phyloP scores from a whole-genome alignment of 2,113 vertebrate species.

The Apodemus speciosus region DNA sequence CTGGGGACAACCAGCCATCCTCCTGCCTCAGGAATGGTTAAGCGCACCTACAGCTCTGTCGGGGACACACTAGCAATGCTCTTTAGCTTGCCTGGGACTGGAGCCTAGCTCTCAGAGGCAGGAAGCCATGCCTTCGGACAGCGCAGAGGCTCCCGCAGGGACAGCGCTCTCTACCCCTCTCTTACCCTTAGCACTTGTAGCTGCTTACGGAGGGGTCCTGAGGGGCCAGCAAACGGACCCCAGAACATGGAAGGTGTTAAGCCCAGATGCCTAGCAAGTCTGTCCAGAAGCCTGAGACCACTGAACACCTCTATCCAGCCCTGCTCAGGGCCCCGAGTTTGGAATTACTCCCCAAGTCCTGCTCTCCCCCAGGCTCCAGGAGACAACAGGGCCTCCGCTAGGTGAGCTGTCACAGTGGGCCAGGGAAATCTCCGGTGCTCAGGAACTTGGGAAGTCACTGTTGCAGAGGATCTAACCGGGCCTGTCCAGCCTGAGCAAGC shows the following conservation, averaged over 20 bases:
- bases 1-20: not conserved
- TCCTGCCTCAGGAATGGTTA: not conserved
- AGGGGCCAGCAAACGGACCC: not conserved
- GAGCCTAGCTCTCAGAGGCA: not conserved
- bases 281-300: not conserved
- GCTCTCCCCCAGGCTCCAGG: not conserved
- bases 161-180: not conserved
- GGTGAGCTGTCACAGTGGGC: not conserved
- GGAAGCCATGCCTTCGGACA: not conserved
- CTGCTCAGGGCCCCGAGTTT: not conserved
- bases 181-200: not conserved
- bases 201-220: not conserved
- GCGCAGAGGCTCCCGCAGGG: not conserved
- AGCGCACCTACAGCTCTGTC: not conserved
- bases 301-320: no score
- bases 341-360: not conserved
- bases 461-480: not conserved
- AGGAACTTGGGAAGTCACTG: not conserved
- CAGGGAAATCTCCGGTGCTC: not conserved
- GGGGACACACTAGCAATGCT: not conserved
- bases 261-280: not conserved
- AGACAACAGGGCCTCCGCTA: not conserved
- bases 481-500: not conserved
- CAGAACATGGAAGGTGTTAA: fast-evolving
- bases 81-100: not conserved